Conservation (phyloP, 2,888 invertebrate species). For the Lydus trimaculatus region DNA sequence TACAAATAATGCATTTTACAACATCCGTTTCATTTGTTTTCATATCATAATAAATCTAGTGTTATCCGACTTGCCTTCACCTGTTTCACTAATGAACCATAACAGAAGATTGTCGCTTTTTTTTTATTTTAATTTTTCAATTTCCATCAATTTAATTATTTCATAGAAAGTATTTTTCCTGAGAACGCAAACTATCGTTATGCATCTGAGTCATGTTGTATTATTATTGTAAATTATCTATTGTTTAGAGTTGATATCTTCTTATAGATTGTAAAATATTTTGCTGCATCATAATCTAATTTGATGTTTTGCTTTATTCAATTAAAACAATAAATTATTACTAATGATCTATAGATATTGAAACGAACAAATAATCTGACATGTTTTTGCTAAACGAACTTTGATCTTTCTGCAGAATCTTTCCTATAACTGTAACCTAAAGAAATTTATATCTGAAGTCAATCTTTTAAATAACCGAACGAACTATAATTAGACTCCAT, state of each 20-base stretch:
- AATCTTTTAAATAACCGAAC: too few species aligned
- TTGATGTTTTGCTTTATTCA: not conserved
- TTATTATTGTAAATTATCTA: not conserved
- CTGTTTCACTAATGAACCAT: constrained; percentile 23
- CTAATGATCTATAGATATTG: not conserved
- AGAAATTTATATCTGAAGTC: too few species aligned
- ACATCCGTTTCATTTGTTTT: constrained; percentile 11
- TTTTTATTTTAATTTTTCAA: not conserved
- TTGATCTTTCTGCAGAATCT: not conserved
- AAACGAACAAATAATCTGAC: not conserved
- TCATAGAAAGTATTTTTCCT: not conserved
- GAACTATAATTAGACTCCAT: too few species aligned
- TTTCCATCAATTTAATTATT: not conserved
- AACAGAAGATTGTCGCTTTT: constrained; percentile 17
- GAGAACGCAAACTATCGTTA: not conserved
- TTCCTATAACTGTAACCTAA: too few species aligned
- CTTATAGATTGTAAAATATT: not conserved
- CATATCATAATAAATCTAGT: not conserved
- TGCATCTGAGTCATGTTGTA: not conserved
- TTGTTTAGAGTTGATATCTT: not conserved
- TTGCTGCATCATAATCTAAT: not conserved
- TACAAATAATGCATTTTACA: not conserved
- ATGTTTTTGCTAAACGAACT: not conserved
- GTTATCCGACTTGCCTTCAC: constrained; percentile 30
- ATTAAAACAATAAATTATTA: not conserved